Evolutionary conservation across 2,888 invertebrate species (phyloP).

Genomic region (Unio pictorum): DNA sequence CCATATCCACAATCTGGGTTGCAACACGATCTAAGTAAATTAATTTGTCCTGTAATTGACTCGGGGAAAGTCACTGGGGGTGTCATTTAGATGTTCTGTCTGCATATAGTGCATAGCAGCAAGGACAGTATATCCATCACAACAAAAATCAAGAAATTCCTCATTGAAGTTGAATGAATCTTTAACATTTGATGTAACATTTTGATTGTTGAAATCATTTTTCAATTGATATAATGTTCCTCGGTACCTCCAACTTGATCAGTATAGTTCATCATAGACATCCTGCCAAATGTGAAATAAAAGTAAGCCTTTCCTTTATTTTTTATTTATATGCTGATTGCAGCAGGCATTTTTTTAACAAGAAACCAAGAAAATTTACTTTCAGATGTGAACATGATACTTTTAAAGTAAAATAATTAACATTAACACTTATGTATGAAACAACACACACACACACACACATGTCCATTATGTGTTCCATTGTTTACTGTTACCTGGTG

Average conservation of each 20-base stretch:
- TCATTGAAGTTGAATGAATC: constrained; percentile 21
- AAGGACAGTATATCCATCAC: constrained; percentile 16
- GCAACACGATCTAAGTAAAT: constrained; percentile 6
- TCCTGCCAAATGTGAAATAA: constrained; percentile 11
- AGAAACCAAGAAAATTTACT: too few relatives aligned
- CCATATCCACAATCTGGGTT: constrained; percentile 14
- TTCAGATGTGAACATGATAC: too few relatives aligned
- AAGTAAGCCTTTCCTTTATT: too few relatives aligned
- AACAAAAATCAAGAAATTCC: constrained; percentile 21
- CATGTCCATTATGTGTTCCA: too few relatives aligned
- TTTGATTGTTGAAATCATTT: constrained; percentile 24
- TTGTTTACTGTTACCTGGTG: too few relatives aligned
- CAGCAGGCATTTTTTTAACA: too few relatives aligned
- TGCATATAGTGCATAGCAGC: constrained; percentile 15
- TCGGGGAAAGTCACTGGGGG: constrained; percentile 7
- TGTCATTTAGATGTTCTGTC: neutral
- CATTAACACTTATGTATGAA: too few relatives aligned
- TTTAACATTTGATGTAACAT: constrained; percentile 26
- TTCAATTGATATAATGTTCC: constrained; percentile 26
- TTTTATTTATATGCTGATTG: too few relatives aligned
- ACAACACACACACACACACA: too few relatives aligned
- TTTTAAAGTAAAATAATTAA: too few relatives aligned
- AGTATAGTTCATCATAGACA: constrained; percentile 18
- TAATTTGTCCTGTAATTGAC: constrained; percentile 2
- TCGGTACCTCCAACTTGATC: constrained; percentile 12